Evolutionary conservation across 2,797 vertebrate genomes (phyloP).

Genomic region (Vipera ursinii): DNA sequence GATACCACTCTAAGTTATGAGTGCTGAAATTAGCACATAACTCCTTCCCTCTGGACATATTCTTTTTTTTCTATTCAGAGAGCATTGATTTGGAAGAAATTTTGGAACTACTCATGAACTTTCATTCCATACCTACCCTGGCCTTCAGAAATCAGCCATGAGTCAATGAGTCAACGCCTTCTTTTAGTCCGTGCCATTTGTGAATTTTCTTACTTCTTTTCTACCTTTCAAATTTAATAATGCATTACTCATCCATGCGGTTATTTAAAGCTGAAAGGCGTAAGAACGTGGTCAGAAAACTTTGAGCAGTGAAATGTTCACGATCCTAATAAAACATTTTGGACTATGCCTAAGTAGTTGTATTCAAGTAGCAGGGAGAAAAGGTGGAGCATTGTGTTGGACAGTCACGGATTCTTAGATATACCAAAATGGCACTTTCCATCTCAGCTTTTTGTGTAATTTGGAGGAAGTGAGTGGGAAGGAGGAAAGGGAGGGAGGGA

Average conservation of each 20-base stretch:
- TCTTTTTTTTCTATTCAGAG: background rate
- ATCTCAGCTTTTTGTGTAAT: background rate
- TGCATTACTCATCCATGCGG: background rate
- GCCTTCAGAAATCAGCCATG: background rate
- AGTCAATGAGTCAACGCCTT: background rate
- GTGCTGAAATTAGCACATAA: background rate
- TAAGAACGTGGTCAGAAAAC: background rate
- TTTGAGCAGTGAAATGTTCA: background rate
- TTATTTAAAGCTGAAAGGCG: background rate
- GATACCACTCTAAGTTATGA: background rate
- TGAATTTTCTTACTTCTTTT: background rate
- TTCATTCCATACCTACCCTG: background rate
- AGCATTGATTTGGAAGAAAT: background rate
- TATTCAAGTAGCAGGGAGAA: background rate
- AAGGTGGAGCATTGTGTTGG: background rate
- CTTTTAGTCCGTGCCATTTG: background rate
- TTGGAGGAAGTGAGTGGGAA: rapidly evolving
- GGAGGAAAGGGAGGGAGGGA: rapidly evolving
- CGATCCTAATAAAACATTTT: background rate
- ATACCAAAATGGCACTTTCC: background rate
- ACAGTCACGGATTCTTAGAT: background rate
- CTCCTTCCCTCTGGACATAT: background rate
- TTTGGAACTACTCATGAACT: background rate
- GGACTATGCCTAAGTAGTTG: background rate
- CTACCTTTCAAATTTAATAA: background rate